Conservation (phyloP, 2,888 invertebrate species). For the Machimus atricapillus region DNA sequence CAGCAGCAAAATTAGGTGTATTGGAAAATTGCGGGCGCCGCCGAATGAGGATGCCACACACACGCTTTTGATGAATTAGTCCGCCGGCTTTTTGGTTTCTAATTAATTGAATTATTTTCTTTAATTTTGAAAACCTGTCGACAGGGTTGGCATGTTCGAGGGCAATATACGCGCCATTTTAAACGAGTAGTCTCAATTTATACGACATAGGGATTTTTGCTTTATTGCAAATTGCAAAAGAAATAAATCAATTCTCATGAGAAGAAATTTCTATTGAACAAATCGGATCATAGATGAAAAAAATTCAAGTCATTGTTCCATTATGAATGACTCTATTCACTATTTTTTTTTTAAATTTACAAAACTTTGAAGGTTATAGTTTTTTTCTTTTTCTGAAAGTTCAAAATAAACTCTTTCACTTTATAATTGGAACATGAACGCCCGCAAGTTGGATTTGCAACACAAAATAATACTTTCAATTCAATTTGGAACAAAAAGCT, state of each 20-base stretch:
- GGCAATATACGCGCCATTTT: background rate
- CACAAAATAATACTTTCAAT: background rate
- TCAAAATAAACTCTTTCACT: background rate
- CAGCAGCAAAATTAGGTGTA: background rate
- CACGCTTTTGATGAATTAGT: background rate
- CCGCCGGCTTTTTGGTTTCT: background rate
- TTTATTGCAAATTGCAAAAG: background rate
- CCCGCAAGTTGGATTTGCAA: background rate
- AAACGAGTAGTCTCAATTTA: background rate
- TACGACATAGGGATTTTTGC: background rate
- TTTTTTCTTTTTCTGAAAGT: background rate
- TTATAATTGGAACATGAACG: background rate
- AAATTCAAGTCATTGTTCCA: background rate
- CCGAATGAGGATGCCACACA: background rate
- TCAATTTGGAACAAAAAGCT: background rate
- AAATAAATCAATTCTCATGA: background rate
- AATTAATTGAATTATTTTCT: background rate
- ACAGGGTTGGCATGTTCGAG: conserved; percentile 42
- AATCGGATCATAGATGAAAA: background rate
- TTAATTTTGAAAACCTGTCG: background rate
- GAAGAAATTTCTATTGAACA: background rate
- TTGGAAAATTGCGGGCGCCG: background rate
- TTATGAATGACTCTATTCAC: background rate
- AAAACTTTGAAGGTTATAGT: background rate
- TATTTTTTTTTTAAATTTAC: background rate